Evolutionary conservation across 2,797 vertebrate species (phyloP).

Genomic region (Uromys caudimaculatus): DNA sequence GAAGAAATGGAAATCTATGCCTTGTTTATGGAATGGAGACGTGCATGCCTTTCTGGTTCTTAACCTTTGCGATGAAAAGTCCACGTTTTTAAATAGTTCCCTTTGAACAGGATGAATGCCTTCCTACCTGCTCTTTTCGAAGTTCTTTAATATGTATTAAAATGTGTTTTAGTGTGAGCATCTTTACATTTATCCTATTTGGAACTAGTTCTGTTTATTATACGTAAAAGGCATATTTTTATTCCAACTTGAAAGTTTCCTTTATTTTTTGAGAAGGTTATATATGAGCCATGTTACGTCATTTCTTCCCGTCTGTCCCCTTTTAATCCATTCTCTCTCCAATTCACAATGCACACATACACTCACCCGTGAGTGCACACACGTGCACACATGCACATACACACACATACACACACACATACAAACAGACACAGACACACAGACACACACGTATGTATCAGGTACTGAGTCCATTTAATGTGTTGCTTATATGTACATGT

Average conservation of each 20-base stretch:
- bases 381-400: no score
- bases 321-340: background rate
- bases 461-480: background rate
- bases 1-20: background rate
- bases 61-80: background rate
- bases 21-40: background rate
- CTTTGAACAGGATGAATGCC: background rate
- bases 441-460: background rate
- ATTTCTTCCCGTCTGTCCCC: background rate
- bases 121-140: background rate
- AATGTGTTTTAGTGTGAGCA: background rate
- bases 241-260: background rate
- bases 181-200: background rate
- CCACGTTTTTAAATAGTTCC: background rate
- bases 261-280: background rate
- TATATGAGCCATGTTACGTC: background rate
- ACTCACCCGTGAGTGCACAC: no score
- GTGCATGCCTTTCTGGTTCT: background rate
- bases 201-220: background rate
- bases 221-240: background rate
- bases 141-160: background rate
- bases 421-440: background rate
- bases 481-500: background rate
- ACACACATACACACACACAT: background rate
- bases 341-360: background rate